Base-by-base conservation (phyloP, 1,140 invertebrate species). In the Bombus affinis region DNA sequence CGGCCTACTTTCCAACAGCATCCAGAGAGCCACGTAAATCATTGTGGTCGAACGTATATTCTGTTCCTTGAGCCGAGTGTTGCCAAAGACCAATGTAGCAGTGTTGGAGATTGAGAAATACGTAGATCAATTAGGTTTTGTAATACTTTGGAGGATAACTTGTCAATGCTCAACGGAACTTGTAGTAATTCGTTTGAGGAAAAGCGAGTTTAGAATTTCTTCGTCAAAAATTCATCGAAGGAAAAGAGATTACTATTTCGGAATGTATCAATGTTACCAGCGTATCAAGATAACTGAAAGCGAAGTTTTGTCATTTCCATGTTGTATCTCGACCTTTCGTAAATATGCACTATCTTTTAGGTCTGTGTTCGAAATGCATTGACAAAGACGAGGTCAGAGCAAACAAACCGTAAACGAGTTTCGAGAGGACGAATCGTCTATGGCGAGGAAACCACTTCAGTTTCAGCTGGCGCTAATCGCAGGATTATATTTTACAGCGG, bases 401-500 rank as follows among this genome's bases (percentile, higher is more conserved):
- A 62, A 75, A 66, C 68, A 53, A 79, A 71, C 70, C 65, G n/a
- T 83, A 83, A 87, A 44, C 77, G 59, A 88, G 62, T 88, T 78
- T 85, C 77, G 53, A 85, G 65, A 74, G 82, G 47, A 66, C 59
- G 71, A 28, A 85, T 85, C 72, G 81, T 85, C 66, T 37, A 74
- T 65, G 59, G 71, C 70, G 76, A 68, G 44, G 78, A 81, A 81
- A 13, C 66, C 73, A 74, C 86, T 89, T 77, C 76, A 83, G 88
- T 53, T 80, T 89, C 88, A 89, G 85, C 76, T 81, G 87, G 80
- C 81, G 81, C 84, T 89, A 89, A 89, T 89, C 88, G 79, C 80
- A 74, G 80, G 86, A 89, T 86, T 88, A 84, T 68, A 80, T 86
- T 86, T 89, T 89, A 89, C 68, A 77, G 73, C 32, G 53, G 81